These are phyloP conservation scores for Bursaphelenchus okinawaensis DNA, from an alignment of 2,888 invertebrate species.

Conservation along the genomic window DNA sequence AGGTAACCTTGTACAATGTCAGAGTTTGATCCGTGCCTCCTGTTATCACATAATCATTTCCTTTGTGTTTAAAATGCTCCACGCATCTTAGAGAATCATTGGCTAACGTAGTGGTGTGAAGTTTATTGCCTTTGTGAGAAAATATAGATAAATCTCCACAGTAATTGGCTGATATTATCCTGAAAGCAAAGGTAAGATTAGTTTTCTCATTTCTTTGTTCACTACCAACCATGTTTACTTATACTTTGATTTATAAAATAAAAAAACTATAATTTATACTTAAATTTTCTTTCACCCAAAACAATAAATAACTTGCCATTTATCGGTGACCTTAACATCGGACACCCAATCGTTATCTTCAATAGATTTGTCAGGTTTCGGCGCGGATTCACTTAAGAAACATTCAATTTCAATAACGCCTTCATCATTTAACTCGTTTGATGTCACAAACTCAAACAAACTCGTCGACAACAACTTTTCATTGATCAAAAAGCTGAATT, in stretches of 20 bases:
- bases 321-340: conserved; percentile 63
- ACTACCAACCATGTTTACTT: too few species aligned
- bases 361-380: conserved; percentile 82
- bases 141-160: conserved; percentile 46
- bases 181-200: conserved; percentile 21
- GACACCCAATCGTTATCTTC: conserved; percentile 98
- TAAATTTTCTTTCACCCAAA: too few species aligned
- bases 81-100: conserved; percentile 29
- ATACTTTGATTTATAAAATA: too few species aligned
- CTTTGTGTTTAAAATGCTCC: conserved; percentile 13
- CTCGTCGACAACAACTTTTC: conserved; percentile 43
- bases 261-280: too few species aligned
- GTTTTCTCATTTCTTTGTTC: too few species aligned
- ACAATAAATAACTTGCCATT: conserved; percentile 38
- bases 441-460: conserved; percentile 46
- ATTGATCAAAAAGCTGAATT: conserved; percentile 52
- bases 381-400: conserved; percentile 80
- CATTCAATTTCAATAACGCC: conserved; percentile 83
- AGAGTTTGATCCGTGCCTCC: conserved; percentile 48
- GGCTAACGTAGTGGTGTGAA: conserved; percentile 24
- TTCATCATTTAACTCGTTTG: conserved; percentile 60
- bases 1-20: conserved; percentile 24
- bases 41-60: conserved; percentile 21
- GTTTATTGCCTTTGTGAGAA: conserved; percentile 30
- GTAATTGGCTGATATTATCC: conserved; percentile 50